Evolutionary conservation across 1,140 invertebrate genomes (phyloP).

Genomic region (Scaptomyza hsui): DNA sequence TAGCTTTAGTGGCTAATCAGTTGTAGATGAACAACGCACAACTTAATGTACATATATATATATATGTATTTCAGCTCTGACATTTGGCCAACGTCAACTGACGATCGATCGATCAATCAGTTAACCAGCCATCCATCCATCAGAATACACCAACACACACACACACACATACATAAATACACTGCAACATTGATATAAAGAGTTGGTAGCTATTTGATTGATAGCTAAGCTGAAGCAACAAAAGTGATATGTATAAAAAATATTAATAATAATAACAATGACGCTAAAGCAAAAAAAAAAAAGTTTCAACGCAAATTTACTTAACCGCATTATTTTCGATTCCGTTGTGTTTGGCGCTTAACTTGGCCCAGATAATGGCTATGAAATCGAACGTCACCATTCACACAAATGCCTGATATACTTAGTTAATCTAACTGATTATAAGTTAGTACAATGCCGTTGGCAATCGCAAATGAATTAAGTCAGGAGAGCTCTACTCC

Average conservation of each 20-base stretch:
- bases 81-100: constrained; percentile 66
- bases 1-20: constrained; percentile 61
- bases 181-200: constrained; percentile 12
- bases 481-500: constrained; percentile 13
- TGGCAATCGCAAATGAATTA: constrained; percentile 18
- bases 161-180: background rate
- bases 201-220: constrained; percentile 56
- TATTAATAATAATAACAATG: constrained; percentile 8
- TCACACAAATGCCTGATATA: constrained; percentile 21
- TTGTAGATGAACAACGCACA: constrained; percentile 45
- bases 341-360: constrained; percentile 34
- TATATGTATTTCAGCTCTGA: constrained; percentile 25
- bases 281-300: background rate
- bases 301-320: constrained; percentile 54
- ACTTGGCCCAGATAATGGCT: constrained; percentile 41
- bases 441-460: background rate
- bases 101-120: constrained; percentile 75
- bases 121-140: constrained; percentile 61
- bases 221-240: constrained; percentile 46
- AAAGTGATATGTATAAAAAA: constrained; percentile 22
- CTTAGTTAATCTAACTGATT: constrained; percentile 26
- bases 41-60: constrained; percentile 14
- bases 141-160: constrained; percentile 49
- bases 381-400: constrained; percentile 33
- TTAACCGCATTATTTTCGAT: constrained; percentile 57